Base-by-base conservation (phyloP, 2,113 vertebrate species). In the Clinocottus analis region DNA sequence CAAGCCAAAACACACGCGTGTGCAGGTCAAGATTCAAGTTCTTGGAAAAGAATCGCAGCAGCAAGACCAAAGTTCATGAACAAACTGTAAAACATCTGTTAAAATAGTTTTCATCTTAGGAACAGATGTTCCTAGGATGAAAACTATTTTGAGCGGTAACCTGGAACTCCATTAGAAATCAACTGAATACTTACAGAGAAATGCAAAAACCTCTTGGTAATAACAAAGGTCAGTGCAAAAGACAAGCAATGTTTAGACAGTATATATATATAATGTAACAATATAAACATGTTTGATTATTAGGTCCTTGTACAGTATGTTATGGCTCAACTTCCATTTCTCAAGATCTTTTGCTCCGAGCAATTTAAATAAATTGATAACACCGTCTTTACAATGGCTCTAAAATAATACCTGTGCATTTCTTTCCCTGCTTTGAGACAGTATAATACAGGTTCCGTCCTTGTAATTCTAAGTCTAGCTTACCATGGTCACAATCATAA, bases 301-400 rank as follows among this genome's bases (percentile, higher is more conserved):
- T 56, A 88, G 61, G 43, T 83, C 62, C 51, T 84, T 80, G 55
- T 82, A 78, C 53, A 77, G 33, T 41, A 72, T 68, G 39, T 33
- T 85, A 90, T 89, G 90, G 88, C 92, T 90, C 82, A 75, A 72
- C 62, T 85, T 89, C 82, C 81, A 67, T 81, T 65, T 72, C 19
- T 80, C 1, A 45, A 49, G 4, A 49, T 78, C 12, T 27, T 5
- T 56, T 75, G 9, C 39, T 80, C 35, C 13, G 25, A 60, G 11
- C 55, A 67, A 60, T 66, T 83, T 49, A 83, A 77, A 53, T 55
- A 58, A 75, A 61, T 0, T 8, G 45, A 41, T 27, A 66, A 1
- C 3, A 21, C 23, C 71, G 0, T 82, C 45, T 37, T 27, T 64
- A 14, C 16, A 61, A n/a, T 45, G 61, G 27, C 56, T 62, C 29